These are phyloP conservation scores for Grallaria varia DNA, from an alignment of 2,113 vertebrate species.

Conservation along the genomic window DNA sequence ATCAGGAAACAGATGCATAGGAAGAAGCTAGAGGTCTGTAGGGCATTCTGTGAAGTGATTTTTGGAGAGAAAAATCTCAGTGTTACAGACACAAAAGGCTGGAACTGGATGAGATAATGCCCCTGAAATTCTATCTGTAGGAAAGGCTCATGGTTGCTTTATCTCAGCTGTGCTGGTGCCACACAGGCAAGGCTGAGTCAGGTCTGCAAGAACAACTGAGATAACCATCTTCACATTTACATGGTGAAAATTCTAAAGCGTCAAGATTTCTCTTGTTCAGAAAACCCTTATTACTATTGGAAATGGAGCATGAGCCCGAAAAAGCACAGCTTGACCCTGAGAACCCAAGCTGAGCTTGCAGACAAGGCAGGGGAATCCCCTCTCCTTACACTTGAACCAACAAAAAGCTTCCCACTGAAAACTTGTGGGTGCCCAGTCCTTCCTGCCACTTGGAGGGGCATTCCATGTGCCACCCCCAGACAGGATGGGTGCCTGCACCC, in stretches of 20 bases:
- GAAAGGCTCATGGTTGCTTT: background rate
- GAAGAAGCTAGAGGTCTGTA: background rate
- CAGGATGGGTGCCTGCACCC: background rate
- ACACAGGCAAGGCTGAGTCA: background rate
- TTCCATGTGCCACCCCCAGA: background rate
- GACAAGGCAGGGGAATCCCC: background rate
- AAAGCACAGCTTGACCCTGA: background rate
- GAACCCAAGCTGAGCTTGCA: background rate
- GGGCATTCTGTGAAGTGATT: background rate
- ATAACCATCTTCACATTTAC: background rate
- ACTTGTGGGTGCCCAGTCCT: background rate
- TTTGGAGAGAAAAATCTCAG: background rate
- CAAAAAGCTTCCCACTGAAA: background rate
- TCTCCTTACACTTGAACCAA: background rate
- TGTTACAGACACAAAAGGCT: background rate
- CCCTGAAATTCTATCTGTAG: background rate
- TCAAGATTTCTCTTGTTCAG: background rate
- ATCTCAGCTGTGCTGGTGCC: background rate
- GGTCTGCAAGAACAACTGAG: background rate
- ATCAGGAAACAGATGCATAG: background rate
- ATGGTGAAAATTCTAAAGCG: background rate
- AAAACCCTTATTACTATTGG: background rate
- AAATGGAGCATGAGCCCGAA: background rate
- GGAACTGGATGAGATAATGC: background rate
- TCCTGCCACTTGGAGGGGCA: background rate